Evolutionary conservation across 2,797 vertebrate genomes (phyloP).

Genomic region (Leuciscus waleckii): DNA sequence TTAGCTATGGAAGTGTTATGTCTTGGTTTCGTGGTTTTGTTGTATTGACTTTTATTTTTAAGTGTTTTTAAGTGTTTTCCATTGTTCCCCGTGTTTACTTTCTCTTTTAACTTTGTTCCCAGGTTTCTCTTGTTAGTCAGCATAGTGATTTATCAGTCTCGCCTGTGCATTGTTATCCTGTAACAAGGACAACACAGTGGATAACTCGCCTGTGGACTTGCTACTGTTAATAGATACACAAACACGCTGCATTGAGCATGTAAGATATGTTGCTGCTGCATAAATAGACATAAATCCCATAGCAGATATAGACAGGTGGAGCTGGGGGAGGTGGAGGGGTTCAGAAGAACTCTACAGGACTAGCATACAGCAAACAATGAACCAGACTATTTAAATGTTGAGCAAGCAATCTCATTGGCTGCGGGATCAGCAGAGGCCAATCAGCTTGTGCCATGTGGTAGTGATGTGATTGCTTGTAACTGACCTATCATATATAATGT

Average conservation of each 20-base stretch:
- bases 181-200: too few relatives aligned
- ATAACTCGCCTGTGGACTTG: too few relatives aligned
- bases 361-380: neutral
- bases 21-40: too few relatives aligned
- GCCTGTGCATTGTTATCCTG: neutral
- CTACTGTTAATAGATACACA: neutral
- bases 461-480: neutral
- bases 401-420: neutral
- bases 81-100: neutral
- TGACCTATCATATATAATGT: too few relatives aligned
- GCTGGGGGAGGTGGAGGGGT: neutral
- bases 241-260: too few relatives aligned
- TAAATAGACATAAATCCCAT: too few relatives aligned
- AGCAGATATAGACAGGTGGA: too few relatives aligned
- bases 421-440: neutral
- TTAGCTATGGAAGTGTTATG: neutral
- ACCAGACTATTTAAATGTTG: neutral
- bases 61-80: too few relatives aligned
- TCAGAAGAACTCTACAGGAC: neutral
- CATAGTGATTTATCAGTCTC: neutral
- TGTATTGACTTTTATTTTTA: too few relatives aligned
- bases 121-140: too few relatives aligned
- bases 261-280: too few relatives aligned
- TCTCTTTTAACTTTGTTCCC: too few relatives aligned
- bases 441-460: neutral